Percentiles rank a stretch among this genome's conserved stretches.
These are phyloP conservation scores for Astyanax mexicanus DNA, from an alignment of 2,797 vertebrate genomes.

Conservation along the genomic window DNA sequence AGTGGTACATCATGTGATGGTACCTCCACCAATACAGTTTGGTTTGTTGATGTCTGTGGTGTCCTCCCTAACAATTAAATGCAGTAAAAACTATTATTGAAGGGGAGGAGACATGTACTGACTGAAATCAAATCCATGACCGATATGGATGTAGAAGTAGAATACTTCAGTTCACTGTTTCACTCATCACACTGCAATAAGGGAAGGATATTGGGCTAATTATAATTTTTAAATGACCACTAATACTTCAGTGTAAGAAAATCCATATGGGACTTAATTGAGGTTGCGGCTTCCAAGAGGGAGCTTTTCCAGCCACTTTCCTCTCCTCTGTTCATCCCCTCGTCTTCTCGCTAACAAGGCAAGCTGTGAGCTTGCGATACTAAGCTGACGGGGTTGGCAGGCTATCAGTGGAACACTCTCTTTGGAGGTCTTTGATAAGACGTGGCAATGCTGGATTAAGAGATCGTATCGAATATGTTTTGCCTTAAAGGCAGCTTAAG, in stretches of 20 bases:
- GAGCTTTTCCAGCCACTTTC: slow-evolving; percentile 19
- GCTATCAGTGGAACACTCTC: slow-evolving; percentile 59
- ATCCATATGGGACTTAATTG: slow-evolving; percentile 34
- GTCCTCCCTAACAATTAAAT: too few species aligned
- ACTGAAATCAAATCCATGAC: neutral
- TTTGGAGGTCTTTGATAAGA: slow-evolving; percentile 65
- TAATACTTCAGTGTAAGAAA: slow-evolving; percentile 15
- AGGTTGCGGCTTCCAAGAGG: slow-evolving; percentile 23
- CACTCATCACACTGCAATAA: neutral
- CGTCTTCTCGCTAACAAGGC: slow-evolving; percentile 41
- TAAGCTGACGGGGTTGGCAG: slow-evolving; percentile 66
- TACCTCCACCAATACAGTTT: too few species aligned
- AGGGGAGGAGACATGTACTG: too few species aligned
- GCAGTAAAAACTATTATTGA: too few species aligned
- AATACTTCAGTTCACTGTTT: neutral
- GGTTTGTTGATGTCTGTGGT: too few species aligned
- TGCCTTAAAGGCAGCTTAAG: slow-evolving; percentile 64
- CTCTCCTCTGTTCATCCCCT: slow-evolving; percentile 2
- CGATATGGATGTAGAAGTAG: neutral
- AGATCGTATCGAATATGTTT: slow-evolving; percentile 71
- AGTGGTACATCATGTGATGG: too few species aligned
- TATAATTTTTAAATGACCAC: slow-evolving; percentile 15
- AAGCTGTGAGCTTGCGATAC: slow-evolving; percentile 56
- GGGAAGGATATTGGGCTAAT: neutral
- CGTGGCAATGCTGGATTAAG: slow-evolving; percentile 65